These are phyloP conservation scores for Xylocopa sonorina DNA, from an alignment of 1,140 invertebrate genomes.

Conservation along the genomic window DNA sequence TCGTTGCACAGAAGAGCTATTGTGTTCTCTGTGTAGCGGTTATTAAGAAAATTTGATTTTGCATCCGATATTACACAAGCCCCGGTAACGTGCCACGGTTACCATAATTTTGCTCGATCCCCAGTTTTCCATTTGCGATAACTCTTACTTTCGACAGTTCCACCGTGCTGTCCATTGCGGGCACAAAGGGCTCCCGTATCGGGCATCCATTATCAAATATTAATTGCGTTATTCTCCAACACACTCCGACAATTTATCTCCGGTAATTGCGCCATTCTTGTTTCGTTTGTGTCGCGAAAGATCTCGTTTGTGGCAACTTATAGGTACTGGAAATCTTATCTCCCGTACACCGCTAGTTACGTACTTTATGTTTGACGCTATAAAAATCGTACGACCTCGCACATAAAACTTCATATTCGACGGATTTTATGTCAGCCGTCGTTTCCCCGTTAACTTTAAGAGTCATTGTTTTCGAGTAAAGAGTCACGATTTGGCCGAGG, in stretches of 20 bases:
- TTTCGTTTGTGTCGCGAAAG: conserved; percentile 1
- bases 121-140: neutral
- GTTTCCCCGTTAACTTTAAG: neutral
- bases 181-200: neutral
- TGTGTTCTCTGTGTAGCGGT: no score
- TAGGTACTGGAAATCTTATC: conserved; percentile 7
- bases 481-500: no score
- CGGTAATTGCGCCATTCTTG: neutral
- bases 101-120: conserved; percentile 1
- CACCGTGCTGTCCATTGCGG: neutral
- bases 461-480: neutral
- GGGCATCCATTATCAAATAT: conserved; percentile 8
- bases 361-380: neutral
- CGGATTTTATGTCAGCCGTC: neutral
- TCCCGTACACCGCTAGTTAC: no score
- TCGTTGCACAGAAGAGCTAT: no score
- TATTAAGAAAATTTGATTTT: no score
- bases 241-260: no score
- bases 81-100: neutral
- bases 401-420: neutral
- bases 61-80: neutral
- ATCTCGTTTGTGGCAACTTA: neutral
- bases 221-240: no score
- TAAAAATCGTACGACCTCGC: neutral
- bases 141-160: conserved; percentile 17